phyloP scores from a whole-genome alignment of 2,113 vertebrate species.

The Anser brachyrhynchus region DNA sequence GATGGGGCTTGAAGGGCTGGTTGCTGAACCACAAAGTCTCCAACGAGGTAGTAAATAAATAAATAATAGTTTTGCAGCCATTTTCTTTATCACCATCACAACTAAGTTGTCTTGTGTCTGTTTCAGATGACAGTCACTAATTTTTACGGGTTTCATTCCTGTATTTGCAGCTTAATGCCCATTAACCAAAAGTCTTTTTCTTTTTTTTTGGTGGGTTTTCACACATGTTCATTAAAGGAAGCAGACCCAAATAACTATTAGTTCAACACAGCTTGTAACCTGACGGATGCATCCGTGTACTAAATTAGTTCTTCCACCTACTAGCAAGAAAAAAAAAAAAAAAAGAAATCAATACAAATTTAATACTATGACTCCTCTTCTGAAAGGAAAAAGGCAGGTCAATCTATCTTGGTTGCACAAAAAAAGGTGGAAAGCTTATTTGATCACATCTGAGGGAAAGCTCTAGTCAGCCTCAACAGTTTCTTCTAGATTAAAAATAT shows the following conservation, averaged over 20 bases:
- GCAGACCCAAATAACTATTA: background rate
- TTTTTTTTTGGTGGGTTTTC: background rate
- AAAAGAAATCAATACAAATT: conserved; percentile 18
- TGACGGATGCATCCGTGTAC: background rate
- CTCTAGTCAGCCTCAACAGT: background rate
- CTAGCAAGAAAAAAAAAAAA: background rate
- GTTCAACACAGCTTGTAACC: background rate
- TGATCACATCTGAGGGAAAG: background rate
- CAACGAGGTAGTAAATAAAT: background rate
- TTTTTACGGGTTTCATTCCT: background rate
- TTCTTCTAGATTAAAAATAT: background rate
- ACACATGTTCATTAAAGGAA: background rate
- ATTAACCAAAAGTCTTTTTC: background rate
- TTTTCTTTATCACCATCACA: background rate
- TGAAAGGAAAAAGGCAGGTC: background rate
- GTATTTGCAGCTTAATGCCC: background rate
- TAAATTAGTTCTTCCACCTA: background rate
- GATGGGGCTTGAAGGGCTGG: background rate
- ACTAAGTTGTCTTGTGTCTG: background rate
- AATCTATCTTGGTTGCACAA: background rate
- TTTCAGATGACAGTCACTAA: background rate
- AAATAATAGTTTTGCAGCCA: background rate
- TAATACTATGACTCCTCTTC: background rate
- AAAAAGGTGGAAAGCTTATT: background rate
- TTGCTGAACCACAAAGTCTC: background rate